phyloP scores from a whole-genome alignment of 2,113 vertebrate genomes.

The Recurvirostra avosetta region DNA sequence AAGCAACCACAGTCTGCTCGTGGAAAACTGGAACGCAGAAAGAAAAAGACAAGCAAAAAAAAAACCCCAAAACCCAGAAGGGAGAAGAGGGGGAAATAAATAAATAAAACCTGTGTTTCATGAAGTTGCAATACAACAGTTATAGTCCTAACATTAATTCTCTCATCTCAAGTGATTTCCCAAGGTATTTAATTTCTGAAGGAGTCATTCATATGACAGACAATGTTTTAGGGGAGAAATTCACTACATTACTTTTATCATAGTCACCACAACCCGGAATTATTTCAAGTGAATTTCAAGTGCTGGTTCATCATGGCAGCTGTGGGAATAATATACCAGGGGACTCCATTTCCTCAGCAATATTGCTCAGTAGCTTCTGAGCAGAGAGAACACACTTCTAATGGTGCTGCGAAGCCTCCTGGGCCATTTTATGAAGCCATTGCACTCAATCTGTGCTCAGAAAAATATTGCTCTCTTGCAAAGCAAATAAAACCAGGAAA shows the following conservation, averaged over 20 bases:
- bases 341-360: conserved; percentile 17
- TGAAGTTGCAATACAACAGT: background rate
- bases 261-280: background rate
- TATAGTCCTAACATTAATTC: background rate
- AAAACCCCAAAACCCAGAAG: background rate
- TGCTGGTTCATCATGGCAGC: background rate
- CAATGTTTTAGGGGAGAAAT: background rate
- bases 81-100: background rate
- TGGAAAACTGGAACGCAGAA: background rate
- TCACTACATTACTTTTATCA: background rate
- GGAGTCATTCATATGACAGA: background rate
- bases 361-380: conserved; percentile 17
- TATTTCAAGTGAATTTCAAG: conserved; percentile 24
- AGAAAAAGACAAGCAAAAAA: background rate
- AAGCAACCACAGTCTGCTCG: background rate
- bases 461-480: conserved; percentile 46
- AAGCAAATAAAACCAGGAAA: conserved; percentile 41
- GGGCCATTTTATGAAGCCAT: conserved; percentile 11
- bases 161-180: conserved; percentile 3
- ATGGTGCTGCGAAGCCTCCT: conserved; percentile 23
- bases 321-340: conserved; percentile 36
- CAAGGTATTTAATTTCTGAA: background rate
- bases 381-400: background rate
- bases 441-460: conserved; percentile 15
- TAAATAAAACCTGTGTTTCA: background rate